Base-by-base conservation (phyloP, 2,888 invertebrate genomes). In the Strigamia crassipes region DNA sequence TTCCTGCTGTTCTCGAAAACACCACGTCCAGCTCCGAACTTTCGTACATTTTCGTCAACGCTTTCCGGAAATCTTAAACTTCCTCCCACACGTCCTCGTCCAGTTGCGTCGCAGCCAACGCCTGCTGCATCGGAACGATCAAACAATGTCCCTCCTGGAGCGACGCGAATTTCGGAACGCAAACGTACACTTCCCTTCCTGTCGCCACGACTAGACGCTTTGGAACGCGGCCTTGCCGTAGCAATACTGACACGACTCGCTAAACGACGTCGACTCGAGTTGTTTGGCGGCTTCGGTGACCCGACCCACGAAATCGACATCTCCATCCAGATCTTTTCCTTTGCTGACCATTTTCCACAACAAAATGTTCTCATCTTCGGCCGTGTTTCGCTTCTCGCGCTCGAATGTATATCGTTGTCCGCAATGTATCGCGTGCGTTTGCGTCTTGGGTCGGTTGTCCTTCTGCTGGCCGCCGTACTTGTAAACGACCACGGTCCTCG, bases 21-120 rank as follows among this genome's bases (percentile, higher is more conserved):
- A 99, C 91, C 9, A 94, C 92, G 89, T 96, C 96, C 87, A 93
- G 91, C 80, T 92, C 91, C 15, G 86, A 84, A 85, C 91, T 91
- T 0, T 91, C 89, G 88, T 94, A 98, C 91, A 97, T 92, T 83
- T 91, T 90, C 0, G 93, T 93, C 12, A 99, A 88, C 0, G 93
- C 91, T 88, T 92, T 94, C 80, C 95, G 91, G 86, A 94, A 94
- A 86, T 90, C 89, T 92, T 94, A 90, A 83, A 99, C 90, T 89
- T 97, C 97, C 83, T 91, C 91, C 95, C 96, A 98, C 78, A 95
- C 93, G 89, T 99, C 96, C 90, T 99, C 98, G 89, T 99, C 99
- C 66, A 96, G 87, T 84, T 93, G 91, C 0, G 96, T 96, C 51
- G 92, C 91, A 87, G 95, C 94, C 1, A 92, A 87, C 0, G 92